These are phyloP conservation scores for Drosophila fungiperda DNA, from an alignment of 2,888 invertebrate genomes.

Conservation along the genomic window DNA sequence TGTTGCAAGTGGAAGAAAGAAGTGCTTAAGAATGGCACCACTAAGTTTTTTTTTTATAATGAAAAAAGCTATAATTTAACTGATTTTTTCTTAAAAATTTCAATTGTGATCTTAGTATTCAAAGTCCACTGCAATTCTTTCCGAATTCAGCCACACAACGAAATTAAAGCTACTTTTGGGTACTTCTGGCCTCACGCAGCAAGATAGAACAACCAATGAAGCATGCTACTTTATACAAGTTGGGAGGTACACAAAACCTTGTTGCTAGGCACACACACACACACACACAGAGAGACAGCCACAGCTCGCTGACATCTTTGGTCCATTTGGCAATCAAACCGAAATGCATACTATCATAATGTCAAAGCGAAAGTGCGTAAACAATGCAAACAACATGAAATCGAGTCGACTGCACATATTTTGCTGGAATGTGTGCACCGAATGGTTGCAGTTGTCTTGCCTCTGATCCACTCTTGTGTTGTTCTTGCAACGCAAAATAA, in stretches of 20 bases:
- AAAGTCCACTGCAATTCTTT: neutral
- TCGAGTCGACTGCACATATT: slow-evolving; percentile 35
- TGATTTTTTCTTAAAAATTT: neutral
- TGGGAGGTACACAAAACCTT: slow-evolving; percentile 6
- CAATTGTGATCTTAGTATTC: neutral
- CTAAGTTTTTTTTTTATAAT: neutral
- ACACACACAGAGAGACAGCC: neutral
- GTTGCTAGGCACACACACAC: neutral
- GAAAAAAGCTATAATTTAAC: neutral
- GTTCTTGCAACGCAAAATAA: slow-evolving; percentile 34
- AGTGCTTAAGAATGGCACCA: neutral
- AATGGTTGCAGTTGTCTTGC: slow-evolving; percentile 1
- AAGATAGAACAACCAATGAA: slow-evolving; percentile 4
- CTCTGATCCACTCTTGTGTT: slow-evolving; percentile 26
- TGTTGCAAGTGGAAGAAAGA: neutral
- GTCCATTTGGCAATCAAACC: slow-evolving; percentile 45
- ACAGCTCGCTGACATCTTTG: slow-evolving; percentile 12
- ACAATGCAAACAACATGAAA: slow-evolving; percentile 77
- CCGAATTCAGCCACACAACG: neutral
- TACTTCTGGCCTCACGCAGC: neutral
- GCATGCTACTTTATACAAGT: slow-evolving; percentile 23
- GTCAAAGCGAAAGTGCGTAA: slow-evolving; percentile 84
- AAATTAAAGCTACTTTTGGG: slow-evolving; percentile 7
- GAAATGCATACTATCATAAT: slow-evolving; percentile 73
- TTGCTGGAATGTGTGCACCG: slow-evolving; percentile 16